Conservation (phyloP, 2,888 invertebrate species). For the Aromia moschata region DNA sequence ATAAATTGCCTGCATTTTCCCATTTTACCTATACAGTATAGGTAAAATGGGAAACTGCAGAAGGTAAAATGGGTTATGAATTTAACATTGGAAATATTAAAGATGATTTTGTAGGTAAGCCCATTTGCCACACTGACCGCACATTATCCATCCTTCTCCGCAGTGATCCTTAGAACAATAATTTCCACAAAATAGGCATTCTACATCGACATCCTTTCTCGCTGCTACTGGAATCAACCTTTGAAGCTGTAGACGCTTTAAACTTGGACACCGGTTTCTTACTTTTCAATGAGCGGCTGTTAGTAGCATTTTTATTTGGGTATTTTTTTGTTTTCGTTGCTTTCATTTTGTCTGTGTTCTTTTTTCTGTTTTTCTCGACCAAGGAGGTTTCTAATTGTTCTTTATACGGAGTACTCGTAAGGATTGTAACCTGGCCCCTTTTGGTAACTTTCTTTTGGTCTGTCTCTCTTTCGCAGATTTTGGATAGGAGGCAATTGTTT, state of each 20-base stretch:
- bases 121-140: background rate
- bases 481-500: constrained; percentile 22
- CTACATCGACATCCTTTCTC: constrained; percentile 16
- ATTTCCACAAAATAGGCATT: constrained; percentile 16
- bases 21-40: background rate
- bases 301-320: background rate
- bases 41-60: background rate
- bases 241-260: background rate
- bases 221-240: constrained; percentile 14
- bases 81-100: background rate
- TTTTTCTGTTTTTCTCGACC: constrained; percentile 17
- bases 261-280: background rate
- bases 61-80: background rate
- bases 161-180: constrained; percentile 9
- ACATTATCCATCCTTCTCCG: background rate
- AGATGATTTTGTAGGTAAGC: background rate
- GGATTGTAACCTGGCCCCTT: constrained; percentile 8
- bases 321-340: constrained; percentile 6
- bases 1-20: too few relatives aligned
- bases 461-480: constrained; percentile 11
- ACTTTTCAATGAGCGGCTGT: background rate
- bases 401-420: constrained; percentile 11
- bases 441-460: constrained; percentile 11
- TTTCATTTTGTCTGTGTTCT: constrained; percentile 18
- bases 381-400: constrained; percentile 5